These are phyloP conservation scores for Melanargia galathea DNA, from an alignment of 2,888 invertebrate species.

Conservation along the genomic window DNA sequence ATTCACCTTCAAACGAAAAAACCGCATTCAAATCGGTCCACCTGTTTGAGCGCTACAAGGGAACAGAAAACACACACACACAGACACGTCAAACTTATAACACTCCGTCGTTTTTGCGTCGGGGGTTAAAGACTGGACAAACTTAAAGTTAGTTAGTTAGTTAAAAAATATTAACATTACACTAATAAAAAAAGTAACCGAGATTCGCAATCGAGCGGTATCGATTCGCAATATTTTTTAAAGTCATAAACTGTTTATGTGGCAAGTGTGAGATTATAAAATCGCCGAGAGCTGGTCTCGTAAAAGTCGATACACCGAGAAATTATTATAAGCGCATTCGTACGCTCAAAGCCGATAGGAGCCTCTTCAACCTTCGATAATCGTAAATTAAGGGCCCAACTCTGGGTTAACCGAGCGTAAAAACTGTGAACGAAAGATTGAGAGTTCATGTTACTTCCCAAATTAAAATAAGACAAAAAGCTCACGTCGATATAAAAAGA, in stretches of 20 bases:
- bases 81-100: too few relatives aligned
- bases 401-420: conserved; percentile 74
- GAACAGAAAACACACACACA: too few relatives aligned
- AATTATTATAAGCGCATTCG: conserved; percentile 54
- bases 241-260: conserved; percentile 52
- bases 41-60: too few relatives aligned
- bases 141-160: too few relatives aligned
- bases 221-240: conserved; percentile 47
- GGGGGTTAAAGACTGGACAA: too few relatives aligned
- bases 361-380: conserved; percentile 73
- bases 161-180: conserved; percentile 50
- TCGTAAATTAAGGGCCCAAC: conserved; percentile 74
- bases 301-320: conserved; percentile 65
- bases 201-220: conserved; percentile 51
- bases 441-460: conserved; percentile 75
- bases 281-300: conserved; percentile 53
- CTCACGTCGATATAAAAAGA: conserved; percentile 50
- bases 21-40: too few relatives aligned
- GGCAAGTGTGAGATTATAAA: conserved; percentile 55
- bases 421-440: conserved; percentile 74
- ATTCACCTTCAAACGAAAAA: too few relatives aligned
- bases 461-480: conserved; percentile 63
- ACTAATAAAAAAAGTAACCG: conserved; percentile 50
- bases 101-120: too few relatives aligned
- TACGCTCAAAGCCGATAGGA: conserved; percentile 58